Evolutionary conservation across 2,797 vertebrate species (phyloP), one percentile per base, ranked within the genome.

Genomic region (Parambassis ranga): DNA sequence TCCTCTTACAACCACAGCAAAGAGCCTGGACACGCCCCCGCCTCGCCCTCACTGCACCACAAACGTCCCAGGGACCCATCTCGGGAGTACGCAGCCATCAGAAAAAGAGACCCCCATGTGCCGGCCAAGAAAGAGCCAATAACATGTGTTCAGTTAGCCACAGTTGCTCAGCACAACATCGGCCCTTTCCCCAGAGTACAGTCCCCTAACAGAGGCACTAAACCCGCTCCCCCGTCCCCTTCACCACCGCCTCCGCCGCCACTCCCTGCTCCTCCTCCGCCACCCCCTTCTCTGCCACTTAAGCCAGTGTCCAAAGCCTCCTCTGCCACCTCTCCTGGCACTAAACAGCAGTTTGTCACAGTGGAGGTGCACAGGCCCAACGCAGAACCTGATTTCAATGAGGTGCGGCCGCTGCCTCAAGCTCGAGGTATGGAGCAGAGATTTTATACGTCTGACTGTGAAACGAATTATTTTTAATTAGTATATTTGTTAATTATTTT

Each of bases 341-440:
- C 85, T 26, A 93, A 93, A 73, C 94, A 94, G 65, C 94, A 94
- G 62, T 99, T 98, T 78, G 96, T 98, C 57, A 93, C 94, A 85
- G 96, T 99, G 86, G 97, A 98, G 86, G 95, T 99, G 10, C 96
- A 98, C 88, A 93, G 93, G 33, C 95, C 94, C 3, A 96, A 98
- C 65, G 93, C 94, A 0, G 97, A 99, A 79, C 96, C 96, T 0
- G 96, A 98, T 0, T 94, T 98, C 77, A 99, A 99, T 0, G 96
- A 98, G 91, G 95, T 98, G 65, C 93, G 96, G 16, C 93, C 95
- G 0, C 87, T 99, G 67, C 97, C 96, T 35, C 96, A 96, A 75
- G 88, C 93, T 1, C 91, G 95, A 96, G 95, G 97, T 98, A 88
- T 94, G 92, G 46, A 65, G 19, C 6, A 7, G 49, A n/a, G n/a